phyloP scores from a whole-genome alignment of 2,797 vertebrate genomes.

The Chelidonichthys spinosus region DNA sequence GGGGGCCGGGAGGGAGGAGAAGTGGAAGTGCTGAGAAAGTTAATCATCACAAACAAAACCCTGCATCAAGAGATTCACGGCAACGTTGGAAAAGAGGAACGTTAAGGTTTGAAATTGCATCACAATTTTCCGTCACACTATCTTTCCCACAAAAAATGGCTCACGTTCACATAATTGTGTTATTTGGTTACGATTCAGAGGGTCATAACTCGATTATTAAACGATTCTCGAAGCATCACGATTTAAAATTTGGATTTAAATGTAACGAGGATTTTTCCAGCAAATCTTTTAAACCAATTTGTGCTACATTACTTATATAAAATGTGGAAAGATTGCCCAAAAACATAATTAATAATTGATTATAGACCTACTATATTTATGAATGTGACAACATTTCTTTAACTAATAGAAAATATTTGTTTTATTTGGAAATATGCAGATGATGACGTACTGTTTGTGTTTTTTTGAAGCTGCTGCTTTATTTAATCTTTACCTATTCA shows the following conservation, averaged over 20 bases:
- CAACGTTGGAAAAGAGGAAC: neutral
- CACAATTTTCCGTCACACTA: neutral
- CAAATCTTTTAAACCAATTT: too few relatives aligned
- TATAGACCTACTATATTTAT: too few relatives aligned
- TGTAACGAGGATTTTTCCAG: too few relatives aligned
- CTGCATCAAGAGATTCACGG: neutral
- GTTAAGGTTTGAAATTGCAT: neutral
- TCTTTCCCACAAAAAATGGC: neutral
- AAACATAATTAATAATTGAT: too few relatives aligned
- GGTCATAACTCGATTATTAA: too few relatives aligned
- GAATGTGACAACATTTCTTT: neutral
- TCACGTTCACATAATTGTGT: neutral
- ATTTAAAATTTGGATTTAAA: too few relatives aligned
- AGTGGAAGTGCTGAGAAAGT: constrained; percentile 5
- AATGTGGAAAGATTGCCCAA: too few relatives aligned
- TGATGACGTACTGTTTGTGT: neutral
- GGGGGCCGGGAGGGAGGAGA: constrained; percentile 50
- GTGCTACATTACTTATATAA: too few relatives aligned
- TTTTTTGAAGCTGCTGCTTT: neutral
- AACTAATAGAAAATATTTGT: neutral
- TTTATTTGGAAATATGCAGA: neutral
- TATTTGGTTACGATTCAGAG: too few relatives aligned
- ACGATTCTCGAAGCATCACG: too few relatives aligned
- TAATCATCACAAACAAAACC: neutral
- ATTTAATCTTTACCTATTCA: neutral